Percentiles rank a stretch among this genome's conserved stretches.
These are phyloP conservation scores for Trichonephila clavata DNA, from an alignment of 1,140 invertebrate genomes.

Conservation along the genomic window DNA sequence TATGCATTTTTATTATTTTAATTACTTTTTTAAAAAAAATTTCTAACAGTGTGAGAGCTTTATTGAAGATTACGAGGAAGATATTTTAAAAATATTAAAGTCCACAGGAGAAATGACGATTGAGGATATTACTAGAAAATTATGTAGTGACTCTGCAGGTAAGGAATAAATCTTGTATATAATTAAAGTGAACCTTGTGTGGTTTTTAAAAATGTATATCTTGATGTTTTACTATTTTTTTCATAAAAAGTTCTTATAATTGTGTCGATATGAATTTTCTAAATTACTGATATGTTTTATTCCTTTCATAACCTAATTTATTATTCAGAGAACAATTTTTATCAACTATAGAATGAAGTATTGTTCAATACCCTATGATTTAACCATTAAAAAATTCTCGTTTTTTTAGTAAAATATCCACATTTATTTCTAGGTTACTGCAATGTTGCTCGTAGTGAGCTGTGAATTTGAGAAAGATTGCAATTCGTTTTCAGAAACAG, in stretches of 20 bases:
- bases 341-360: too few species aligned
- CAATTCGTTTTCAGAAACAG: neutral
- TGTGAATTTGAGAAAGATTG: neutral
- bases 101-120: neutral
- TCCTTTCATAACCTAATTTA: neutral
- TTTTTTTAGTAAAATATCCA: neutral
- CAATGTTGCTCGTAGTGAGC: neutral
- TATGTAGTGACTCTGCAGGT: constrained; percentile 51
- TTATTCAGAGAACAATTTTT: too few species aligned
- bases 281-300: neutral
- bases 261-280: neutral
- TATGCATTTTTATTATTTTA: neutral
- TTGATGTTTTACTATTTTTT: neutral
- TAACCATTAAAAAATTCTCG: neutral
- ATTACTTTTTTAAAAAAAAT: neutral
- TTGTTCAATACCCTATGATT: neutral
- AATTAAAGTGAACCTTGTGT: neutral
- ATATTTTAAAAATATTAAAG: constrained; percentile 57
- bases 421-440: constrained; percentile 29
- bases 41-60: constrained; percentile 61
- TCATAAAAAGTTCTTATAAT: neutral
- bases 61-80: constrained; percentile 69
- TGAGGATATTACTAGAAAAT: constrained; percentile 24
- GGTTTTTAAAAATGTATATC: neutral
- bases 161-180: neutral